Base-by-base conservation (phyloP, 92 coral and sea anemone genomes). In the Umimayanthus chanpuru region DNA sequence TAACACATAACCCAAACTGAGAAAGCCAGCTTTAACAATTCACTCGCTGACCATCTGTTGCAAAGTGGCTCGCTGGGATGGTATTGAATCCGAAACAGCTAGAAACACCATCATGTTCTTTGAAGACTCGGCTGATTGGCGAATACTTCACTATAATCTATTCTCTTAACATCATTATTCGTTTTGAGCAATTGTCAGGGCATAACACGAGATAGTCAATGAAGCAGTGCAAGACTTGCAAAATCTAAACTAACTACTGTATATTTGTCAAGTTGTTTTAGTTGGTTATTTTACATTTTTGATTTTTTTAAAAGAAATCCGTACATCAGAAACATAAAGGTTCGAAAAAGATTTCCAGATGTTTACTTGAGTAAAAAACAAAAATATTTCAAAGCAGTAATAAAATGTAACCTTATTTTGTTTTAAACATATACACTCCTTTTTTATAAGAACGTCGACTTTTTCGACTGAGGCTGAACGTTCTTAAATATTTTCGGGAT, bases 91-190 rank as follows among this genome's bases (percentile, higher is more conserved):
- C 41, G 23, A 67, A 66, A 49, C 25, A 26, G 78, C 30, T 83
- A 26, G 2, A 4, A 29, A 12, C 26, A 44, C 14, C 87, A 61
- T 20, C 14, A 70, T 44, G 44, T 83, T 49, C 43, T 47, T 25
- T 38, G 8, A 71, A 68, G 79, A 70, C 77, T 81, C 58, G 23
- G 61, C 38, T 71, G 41, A 83, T 83, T 83, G 78, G 87, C 32
- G 76, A 25, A 82, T 25, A 20, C 9, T 29, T 83, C 18, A n/a
- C 15, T 26, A 43, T 41, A 83, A 65, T n/a, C 10, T 44, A 18
- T 23, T 16, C n/a, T 68, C 28, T 68, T 26, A 83, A 71, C 44
- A 56, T 43, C 23, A 73, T 50, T 44, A 26, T 83, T 28, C 14
- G 58, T 41, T 28, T 70, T n/a, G 21, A 73, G 21, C 18, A 26